Evolutionary conservation across 2,113 vertebrate species (phyloP).

Genomic region (Rhadina sibilatrix): DNA sequence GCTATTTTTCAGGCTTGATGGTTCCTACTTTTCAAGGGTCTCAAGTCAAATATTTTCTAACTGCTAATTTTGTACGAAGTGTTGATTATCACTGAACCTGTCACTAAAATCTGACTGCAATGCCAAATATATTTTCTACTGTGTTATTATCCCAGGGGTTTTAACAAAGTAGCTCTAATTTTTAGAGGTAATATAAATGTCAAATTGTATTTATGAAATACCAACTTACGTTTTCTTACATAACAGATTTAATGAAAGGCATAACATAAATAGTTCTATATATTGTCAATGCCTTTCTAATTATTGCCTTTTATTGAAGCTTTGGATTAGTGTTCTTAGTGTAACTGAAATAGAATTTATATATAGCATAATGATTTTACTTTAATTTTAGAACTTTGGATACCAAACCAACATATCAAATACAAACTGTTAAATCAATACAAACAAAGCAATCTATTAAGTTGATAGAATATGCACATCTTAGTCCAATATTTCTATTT

Average conservation of each 20-base stretch:
- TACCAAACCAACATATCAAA: background rate
- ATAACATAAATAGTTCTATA: background rate
- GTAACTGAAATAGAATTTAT: background rate
- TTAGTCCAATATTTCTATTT: background rate
- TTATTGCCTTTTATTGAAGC: background rate
- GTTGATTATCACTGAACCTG: background rate
- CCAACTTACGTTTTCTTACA: background rate
- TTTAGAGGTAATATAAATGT: background rate
- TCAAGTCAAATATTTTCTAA: background rate
- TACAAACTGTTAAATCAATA: background rate
- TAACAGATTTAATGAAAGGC: background rate
- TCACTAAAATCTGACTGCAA: background rate
- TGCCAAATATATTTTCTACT: background rate
- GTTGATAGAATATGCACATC: background rate
- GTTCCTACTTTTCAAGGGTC: background rate
- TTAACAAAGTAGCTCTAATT: background rate
- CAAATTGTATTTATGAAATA: background rate
- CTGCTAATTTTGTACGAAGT: background rate
- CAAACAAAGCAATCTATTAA: background rate
- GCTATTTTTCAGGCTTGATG: background rate
- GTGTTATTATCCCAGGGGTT: background rate
- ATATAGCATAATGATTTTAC: background rate
- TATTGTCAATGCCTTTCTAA: background rate
- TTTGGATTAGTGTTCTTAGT: background rate
- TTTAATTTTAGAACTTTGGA: background rate